Evolutionary conservation across 1,140 invertebrate genomes (phyloP).

Genomic region (Argopecten irradians): DNA sequence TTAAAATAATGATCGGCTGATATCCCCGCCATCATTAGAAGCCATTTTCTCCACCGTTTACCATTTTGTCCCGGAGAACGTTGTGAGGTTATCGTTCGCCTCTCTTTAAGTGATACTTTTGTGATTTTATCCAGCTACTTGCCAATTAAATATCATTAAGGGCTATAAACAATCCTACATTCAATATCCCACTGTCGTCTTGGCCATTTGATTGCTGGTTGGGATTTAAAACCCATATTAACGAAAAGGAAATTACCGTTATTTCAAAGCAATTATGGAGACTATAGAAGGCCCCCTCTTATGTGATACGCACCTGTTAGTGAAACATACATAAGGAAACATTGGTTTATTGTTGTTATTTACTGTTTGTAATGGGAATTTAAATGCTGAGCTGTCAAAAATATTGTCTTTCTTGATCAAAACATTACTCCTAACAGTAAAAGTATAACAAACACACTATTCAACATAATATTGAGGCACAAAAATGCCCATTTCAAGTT

Average conservation of each 20-base stretch:
- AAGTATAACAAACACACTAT: background rate
- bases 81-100: background rate
- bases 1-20: background rate
- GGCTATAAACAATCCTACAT: background rate
- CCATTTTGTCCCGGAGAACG: background rate
- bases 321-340: background rate
- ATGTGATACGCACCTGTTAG: background rate
- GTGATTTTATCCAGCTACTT: background rate
- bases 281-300: background rate
- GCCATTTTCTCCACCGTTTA: background rate
- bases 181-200: background rate
- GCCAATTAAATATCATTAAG: conserved; percentile 1
- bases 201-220: background rate
- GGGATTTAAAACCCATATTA: background rate
- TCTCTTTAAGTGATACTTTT: conserved; percentile 18
- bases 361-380: background rate
- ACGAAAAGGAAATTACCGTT: background rate
- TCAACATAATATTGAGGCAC: background rate
- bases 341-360: background rate
- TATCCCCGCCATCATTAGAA: background rate
- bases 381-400: background rate
- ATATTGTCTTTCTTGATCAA: background rate
- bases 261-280: background rate
- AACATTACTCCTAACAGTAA: background rate
- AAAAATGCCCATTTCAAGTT: too few species aligned